Conservation (phyloP, 2,113 vertebrate species). For the Alethe diademata region DNA sequence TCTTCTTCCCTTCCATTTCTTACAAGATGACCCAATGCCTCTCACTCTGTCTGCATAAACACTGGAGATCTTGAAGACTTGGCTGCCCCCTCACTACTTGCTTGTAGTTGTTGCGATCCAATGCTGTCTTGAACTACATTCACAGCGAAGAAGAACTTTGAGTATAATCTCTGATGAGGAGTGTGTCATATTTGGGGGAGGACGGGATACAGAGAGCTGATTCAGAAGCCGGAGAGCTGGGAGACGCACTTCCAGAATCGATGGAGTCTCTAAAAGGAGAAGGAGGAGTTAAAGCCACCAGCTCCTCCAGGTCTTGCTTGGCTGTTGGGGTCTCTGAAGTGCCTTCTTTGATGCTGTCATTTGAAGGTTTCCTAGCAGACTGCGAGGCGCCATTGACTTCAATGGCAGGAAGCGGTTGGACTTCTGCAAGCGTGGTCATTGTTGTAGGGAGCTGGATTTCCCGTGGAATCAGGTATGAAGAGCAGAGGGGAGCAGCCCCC, state of each 20-base stretch:
- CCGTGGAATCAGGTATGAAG: slow-evolving; percentile 86
- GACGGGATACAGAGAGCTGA: slow-evolving; percentile 86
- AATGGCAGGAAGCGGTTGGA: slow-evolving; percentile 88
- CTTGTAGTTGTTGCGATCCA: slow-evolving; percentile 25
- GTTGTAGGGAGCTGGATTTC: slow-evolving; percentile 88
- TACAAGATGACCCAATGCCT: neutral
- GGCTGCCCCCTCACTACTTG: neutral
- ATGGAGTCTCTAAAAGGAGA: slow-evolving; percentile 97
- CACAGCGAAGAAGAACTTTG: slow-evolving; percentile 99
- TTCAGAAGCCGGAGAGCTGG: slow-evolving; percentile 83
- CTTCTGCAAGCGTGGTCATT: slow-evolving; percentile 92
- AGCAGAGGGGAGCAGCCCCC: slow-evolving; percentile 73
- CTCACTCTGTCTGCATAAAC: slow-evolving; percentile 51
- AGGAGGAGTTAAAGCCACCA: slow-evolving; percentile 93
- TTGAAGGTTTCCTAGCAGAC: slow-evolving; percentile 66
- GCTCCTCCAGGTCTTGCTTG: slow-evolving; percentile 88
- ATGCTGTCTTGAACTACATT: slow-evolving; percentile 56
- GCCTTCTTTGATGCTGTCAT: slow-evolving; percentile 68
- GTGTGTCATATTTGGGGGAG: slow-evolving; percentile 89
- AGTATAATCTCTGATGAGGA: slow-evolving; percentile 94
- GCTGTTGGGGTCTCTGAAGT: slow-evolving; percentile 71
- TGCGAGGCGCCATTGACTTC: slow-evolving; percentile 80
- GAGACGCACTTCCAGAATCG: slow-evolving; percentile 86
- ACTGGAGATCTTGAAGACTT: slow-evolving; percentile 55
- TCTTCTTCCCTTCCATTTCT: slow-evolving; percentile 14